Conservation (phyloP, 2,888 invertebrate genomes). For the Cephus runcator region DNA sequence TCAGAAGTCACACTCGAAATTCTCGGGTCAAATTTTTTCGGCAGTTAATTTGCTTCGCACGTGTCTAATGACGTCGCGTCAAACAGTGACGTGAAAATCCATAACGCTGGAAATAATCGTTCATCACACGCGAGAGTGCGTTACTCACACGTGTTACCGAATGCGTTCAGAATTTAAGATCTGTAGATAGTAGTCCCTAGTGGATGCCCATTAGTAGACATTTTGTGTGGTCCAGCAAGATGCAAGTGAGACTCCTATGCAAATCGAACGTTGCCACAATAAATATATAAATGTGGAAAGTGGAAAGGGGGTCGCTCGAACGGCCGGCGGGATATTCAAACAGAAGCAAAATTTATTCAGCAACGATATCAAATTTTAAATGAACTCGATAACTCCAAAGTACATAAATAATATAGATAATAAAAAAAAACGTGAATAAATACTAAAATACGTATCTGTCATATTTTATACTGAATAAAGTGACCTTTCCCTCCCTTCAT, state of each 20-base stretch:
- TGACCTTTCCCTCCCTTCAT: too few species aligned
- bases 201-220: constrained; percentile 60
- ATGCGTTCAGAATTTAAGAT: constrained; percentile 44
- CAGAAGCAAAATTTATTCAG: constrained; percentile 32
- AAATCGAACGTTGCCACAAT: constrained; percentile 61
- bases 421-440: not conserved
- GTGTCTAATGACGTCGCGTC: not conserved
- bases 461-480: too few species aligned
- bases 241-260: constrained; percentile 58
- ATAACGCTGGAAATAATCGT: not conserved
- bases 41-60: not conserved
- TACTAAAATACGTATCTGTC: too few species aligned
- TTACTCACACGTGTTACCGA: constrained; percentile 15
- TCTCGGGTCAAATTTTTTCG: not conserved
- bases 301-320: not conserved
- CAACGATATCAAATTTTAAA: not conserved
- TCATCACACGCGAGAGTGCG: not conserved
- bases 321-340: constrained; percentile 17
- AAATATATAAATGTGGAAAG: constrained; percentile 54
- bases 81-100: not conserved
- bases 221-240: constrained; percentile 61
- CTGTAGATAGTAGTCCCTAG: constrained; percentile 37
- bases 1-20: not conserved
- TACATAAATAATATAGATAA: not conserved
- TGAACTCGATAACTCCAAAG: not conserved